Percentiles rank a stretch among this genome's conserved stretches.
Conservation (phyloP, 1,140 invertebrate species). For the Drosophila baimaii region DNA sequence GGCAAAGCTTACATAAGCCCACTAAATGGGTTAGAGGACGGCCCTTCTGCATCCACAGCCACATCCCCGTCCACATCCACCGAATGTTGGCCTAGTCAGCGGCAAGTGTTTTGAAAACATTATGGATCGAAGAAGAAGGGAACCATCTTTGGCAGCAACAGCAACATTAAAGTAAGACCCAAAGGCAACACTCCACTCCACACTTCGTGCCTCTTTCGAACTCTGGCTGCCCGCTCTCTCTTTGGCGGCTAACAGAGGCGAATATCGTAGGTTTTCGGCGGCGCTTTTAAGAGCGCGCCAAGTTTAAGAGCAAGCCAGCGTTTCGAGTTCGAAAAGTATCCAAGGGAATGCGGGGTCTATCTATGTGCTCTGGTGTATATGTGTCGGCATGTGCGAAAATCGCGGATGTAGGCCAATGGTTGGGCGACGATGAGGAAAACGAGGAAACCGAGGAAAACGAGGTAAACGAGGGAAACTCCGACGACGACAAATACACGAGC, state of each 20-base stretch:
- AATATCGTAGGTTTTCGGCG: conserved; percentile 63
- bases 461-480: conserved; percentile 13
- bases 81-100: conserved; percentile 58
- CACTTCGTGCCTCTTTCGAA: conserved; percentile 35
- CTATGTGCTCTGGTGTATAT: conserved; percentile 24
- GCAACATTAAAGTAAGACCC: conserved; percentile 11
- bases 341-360: not conserved
- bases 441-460: conserved; percentile 13
- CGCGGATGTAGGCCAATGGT: conserved; percentile 79
- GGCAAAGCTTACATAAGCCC: conserved; percentile 44
- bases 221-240: conserved; percentile 2
- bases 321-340: conserved; percentile 68
- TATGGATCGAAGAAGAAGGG: conserved; percentile 21
- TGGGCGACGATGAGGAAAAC: conserved; percentile 54
- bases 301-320: conserved; percentile 51
- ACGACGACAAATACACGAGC: conserved; percentile 60
- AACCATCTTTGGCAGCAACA: conserved; percentile 9
- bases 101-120: conserved; percentile 68
- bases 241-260: conserved; percentile 40
- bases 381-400: conserved; percentile 74
- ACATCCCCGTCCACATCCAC: not conserved
- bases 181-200: conserved; percentile 25
- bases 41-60: not conserved
- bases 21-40: conserved; percentile 20
- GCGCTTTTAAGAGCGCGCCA: conserved; percentile 60